Evolutionary conservation across 2,888 invertebrate species (phyloP).

Genomic region (Camptogramma bilineatum): DNA sequence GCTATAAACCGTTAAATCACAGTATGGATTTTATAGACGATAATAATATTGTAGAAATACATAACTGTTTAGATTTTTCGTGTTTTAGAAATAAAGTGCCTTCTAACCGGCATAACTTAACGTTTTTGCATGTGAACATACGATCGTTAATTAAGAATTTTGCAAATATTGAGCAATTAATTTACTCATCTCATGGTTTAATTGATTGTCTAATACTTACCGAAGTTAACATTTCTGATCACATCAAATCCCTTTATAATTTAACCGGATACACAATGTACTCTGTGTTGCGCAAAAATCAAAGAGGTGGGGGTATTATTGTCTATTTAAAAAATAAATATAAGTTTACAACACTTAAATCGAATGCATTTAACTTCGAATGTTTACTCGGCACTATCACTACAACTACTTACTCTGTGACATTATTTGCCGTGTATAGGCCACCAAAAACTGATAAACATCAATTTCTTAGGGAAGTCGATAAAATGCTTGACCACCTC

Average conservation of each 20-base stretch:
- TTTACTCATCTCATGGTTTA: too few relatives aligned
- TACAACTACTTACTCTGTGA: neutral
- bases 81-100: too few relatives aligned
- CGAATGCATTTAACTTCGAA: conserved; percentile 5
- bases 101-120: too few relatives aligned
- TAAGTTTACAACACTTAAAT: conserved; percentile 4
- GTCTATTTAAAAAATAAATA: conserved; percentile 9
- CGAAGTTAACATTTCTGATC: neutral
- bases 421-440: conserved; percentile 3
- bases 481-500: neutral
- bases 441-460: conserved; percentile 15
- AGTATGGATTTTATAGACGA: too few relatives aligned
- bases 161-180: too few relatives aligned
- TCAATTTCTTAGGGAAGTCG: conserved; percentile 8
- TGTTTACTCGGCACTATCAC: conserved; percentile 16
- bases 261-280: conserved; percentile 13
- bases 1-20: too few relatives aligned
- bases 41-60: too few relatives aligned
- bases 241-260: conserved; percentile 3
- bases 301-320: conserved; percentile 16
- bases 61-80: too few relatives aligned
- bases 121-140: too few relatives aligned
- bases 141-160: too few relatives aligned
- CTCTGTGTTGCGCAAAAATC: conserved; percentile 1
- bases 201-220: neutral